Conservation (phyloP, 2,888 invertebrate species). For the Merodon equestris region DNA sequence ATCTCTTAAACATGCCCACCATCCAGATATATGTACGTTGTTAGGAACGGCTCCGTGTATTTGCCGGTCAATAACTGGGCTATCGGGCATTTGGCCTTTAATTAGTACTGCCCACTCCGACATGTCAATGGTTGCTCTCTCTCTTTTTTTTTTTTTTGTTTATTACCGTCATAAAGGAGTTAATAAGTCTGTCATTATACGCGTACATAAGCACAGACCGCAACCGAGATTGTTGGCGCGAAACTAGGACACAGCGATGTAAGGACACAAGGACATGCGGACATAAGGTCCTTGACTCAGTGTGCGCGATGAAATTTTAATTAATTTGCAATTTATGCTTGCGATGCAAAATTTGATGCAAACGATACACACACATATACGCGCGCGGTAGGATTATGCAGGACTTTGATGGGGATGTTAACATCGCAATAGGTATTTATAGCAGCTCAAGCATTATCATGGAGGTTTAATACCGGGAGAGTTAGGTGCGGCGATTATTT, state of each 20-base stretch:
- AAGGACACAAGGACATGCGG: not conserved
- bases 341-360: conserved; percentile 21
- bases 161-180: conserved; percentile 50
- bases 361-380: too few relatives aligned
- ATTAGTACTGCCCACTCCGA: conserved; percentile 45
- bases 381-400: too few relatives aligned
- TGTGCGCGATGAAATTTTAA: conserved; percentile 60
- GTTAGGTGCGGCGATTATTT: too few relatives aligned
- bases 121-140: conserved; percentile 60
- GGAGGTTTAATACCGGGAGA: too few relatives aligned
- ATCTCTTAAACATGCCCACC: too few relatives aligned
- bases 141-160: too few relatives aligned
- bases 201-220: not conserved
- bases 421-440: too few relatives aligned
- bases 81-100: conserved; percentile 63
- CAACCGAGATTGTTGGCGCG: too few relatives aligned
- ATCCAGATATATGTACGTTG: too few relatives aligned
- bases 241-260: too few relatives aligned
- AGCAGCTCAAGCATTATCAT: too few relatives aligned
- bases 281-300: conserved; percentile 8
- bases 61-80: conserved; percentile 55
- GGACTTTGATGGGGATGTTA: too few relatives aligned
- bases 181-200: conserved; percentile 35
- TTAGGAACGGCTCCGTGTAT: conserved; percentile 27
- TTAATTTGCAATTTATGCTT: conserved; percentile 63